Evolutionary conservation across 2,113 vertebrate species (phyloP).

Genomic region (Columbina picui): DNA sequence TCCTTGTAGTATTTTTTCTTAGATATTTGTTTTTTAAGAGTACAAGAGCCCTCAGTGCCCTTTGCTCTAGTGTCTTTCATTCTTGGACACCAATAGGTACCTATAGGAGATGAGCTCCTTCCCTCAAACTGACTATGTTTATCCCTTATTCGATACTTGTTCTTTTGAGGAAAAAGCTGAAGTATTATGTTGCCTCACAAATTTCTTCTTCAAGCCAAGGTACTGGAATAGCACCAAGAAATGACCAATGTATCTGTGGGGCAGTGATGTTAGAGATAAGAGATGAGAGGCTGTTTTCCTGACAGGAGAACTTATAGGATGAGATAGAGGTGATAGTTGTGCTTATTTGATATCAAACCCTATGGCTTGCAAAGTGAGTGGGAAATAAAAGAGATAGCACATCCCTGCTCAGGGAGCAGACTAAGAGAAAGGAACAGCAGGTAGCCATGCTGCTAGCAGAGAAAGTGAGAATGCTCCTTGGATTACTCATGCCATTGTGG

Average conservation of each 20-base stretch:
- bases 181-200: neutral
- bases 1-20: neutral
- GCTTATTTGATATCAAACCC: neutral
- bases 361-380: conserved; percentile 27
- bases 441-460: conserved; percentile 63
- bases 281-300: neutral
- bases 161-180: neutral
- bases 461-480: conserved; percentile 53
- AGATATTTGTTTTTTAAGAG: neutral
- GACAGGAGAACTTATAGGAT: neutral
- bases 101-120: neutral
- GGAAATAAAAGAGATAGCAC: neutral
- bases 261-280: neutral
- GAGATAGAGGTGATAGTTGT: neutral
- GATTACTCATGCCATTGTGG: conserved; percentile 66
- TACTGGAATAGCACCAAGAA: neutral
- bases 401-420: neutral
- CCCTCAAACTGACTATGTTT: neutral
- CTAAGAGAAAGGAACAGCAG: conserved; percentile 62
- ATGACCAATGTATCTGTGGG: neutral
- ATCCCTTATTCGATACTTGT: neutral
- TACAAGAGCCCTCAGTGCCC: neutral
- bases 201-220: neutral
- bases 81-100: neutral
- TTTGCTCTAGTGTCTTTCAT: neutral